Conservation (phyloP, 2,797 vertebrate species). For the Etheostoma perlongum region DNA sequence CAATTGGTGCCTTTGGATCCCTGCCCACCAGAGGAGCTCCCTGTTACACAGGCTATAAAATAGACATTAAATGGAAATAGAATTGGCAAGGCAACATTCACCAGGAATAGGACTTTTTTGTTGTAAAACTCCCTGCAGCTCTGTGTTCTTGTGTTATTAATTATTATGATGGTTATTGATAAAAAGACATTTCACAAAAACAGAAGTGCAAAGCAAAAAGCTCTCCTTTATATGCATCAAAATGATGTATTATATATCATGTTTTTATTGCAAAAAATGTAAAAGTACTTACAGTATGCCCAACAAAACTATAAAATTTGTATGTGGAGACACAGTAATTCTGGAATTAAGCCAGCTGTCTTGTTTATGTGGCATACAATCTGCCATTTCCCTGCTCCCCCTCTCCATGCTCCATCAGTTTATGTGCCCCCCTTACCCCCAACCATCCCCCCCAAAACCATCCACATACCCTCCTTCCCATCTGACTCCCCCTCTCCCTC, state of each 20-base stretch:
- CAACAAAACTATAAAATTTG: neutral
- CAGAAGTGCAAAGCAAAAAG: neutral
- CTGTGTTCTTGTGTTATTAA: constrained; percentile 11
- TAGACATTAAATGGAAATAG: constrained; percentile 90
- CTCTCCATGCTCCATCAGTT: constrained; percentile 37
- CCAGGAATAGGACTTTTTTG: constrained; percentile 31
- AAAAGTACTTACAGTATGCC: neutral
- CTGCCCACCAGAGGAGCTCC: constrained; percentile 88
- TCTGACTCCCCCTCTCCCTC: neutral
- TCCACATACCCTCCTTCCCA: constrained; percentile 8
- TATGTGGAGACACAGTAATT: neutral
- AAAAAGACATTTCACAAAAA: neutral
- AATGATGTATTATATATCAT: neutral
- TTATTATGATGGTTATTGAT: neutral
- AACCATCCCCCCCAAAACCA: constrained; percentile 28
- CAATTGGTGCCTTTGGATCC: constrained; percentile 90
- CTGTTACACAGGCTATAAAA: constrained; percentile 92
- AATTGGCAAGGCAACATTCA: constrained; percentile 62
- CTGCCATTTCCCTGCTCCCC: constrained; percentile 22
- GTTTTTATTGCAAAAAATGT: neutral
- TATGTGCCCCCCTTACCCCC: constrained; percentile 17
- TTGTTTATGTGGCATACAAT: constrained; percentile 29
- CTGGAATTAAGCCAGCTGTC: constrained; percentile 41
- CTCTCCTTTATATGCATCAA: neutral
- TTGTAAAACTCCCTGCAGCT: constrained; percentile 16